phyloP scores from a whole-genome alignment of 1,140 invertebrate species.

The Helicoverpa zea region DNA sequence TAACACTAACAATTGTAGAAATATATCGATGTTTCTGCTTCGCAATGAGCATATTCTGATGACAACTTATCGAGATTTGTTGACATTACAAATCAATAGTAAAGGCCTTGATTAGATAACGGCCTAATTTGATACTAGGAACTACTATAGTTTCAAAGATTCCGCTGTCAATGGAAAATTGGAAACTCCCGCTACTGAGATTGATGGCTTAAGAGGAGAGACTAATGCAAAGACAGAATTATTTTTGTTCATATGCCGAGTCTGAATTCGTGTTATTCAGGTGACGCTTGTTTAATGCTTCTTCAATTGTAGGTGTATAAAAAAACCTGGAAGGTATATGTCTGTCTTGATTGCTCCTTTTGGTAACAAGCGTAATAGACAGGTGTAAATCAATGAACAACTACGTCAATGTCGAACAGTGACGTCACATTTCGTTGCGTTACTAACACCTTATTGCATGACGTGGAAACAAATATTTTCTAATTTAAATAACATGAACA shows the following conservation, averaged over 20 bases:
- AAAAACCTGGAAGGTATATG: too few species aligned
- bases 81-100: conserved; percentile 43
- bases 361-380: too few species aligned
- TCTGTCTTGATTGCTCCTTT: too few species aligned
- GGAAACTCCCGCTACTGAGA: background rate
- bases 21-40: conserved; percentile 21
- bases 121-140: background rate
- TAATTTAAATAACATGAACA: conserved; percentile 28
- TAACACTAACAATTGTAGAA: conserved; percentile 16
- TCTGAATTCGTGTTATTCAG: too few species aligned
- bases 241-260: too few species aligned
- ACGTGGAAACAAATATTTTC: conserved; percentile 35
- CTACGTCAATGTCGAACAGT: conserved; percentile 11
- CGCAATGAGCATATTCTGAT: conserved; percentile 26
- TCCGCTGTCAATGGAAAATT: background rate
- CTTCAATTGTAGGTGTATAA: conserved; percentile 1
- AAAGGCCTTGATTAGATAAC: conserved; percentile 52
- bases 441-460: conserved; percentile 15
- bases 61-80: conserved; percentile 54
- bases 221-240: too few species aligned
- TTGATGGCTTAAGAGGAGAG: too few species aligned
- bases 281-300: too few species aligned
- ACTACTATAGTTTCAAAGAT: background rate
- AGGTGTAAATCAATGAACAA: background rate
- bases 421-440: conserved; percentile 37